These are phyloP conservation scores for Acromyrmex heyeri DNA, from an alignment of 1,140 invertebrate species.

Conservation along the genomic window DNA sequence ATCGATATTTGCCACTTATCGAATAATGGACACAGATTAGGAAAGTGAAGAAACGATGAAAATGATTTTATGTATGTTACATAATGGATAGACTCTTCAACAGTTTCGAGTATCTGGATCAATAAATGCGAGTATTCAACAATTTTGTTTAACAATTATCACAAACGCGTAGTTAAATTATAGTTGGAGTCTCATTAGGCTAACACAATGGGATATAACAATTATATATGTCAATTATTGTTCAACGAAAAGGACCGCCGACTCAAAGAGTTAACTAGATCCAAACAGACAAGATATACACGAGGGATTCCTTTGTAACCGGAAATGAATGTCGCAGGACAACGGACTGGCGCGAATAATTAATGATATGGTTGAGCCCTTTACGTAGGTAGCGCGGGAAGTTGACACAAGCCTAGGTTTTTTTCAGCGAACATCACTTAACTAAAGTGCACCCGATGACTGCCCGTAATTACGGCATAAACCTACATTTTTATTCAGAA, in stretches of 20 bases:
- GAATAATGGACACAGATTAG: neutral
- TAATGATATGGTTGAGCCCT: conserved; percentile 26
- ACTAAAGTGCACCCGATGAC: conserved; percentile 23
- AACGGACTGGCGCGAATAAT: conserved; percentile 46
- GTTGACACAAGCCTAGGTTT: conserved; percentile 2
- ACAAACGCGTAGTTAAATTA: neutral
- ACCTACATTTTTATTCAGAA: neutral
- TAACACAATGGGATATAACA: neutral
- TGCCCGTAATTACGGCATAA: conserved; percentile 3
- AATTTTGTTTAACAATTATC: neutral
- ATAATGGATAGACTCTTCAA: neutral
- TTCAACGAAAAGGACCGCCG: neutral
- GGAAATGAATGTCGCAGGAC: conserved; percentile 43
- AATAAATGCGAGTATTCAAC: neutral
- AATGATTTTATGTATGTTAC: neutral
- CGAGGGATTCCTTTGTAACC: conserved; percentile 42
- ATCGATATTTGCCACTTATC: neutral
- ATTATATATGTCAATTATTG: conserved; percentile 46
- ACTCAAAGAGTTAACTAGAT: conserved; percentile 35
- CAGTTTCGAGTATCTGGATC: neutral
- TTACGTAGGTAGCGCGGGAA: neutral
- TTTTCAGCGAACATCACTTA: conserved; percentile 8
- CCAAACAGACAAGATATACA: conserved; percentile 42
- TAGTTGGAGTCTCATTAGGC: neutral
- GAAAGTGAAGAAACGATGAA: neutral